Base-by-base conservation (phyloP, 2,113 vertebrate genomes). In the Callithrix jacchus region DNA sequence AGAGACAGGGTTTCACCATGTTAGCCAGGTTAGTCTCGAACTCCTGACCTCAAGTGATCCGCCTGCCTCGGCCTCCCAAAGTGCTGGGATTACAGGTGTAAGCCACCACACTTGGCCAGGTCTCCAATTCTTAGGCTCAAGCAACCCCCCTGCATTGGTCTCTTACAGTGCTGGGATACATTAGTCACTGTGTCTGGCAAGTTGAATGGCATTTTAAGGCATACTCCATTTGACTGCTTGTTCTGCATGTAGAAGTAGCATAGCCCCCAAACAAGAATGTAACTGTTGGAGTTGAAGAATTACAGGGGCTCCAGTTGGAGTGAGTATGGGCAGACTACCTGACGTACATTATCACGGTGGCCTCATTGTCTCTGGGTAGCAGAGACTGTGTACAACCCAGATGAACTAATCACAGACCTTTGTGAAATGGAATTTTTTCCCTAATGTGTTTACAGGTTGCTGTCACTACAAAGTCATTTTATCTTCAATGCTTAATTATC, bases 371-470 rank as follows among this genome's bases (percentile, higher is more conserved):
- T 37, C 0, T n/a, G 4, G 25, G 56, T 42, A 93, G 25, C 82
- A 54, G 83, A 25, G 8, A n/a, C 25, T 0, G 3, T 25, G 0
- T 10, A 10, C 25, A 74, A 54, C 73, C 87, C 21, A 40, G 70
- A 13, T 4, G 58, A 85, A 66, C 61, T 76, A 89, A 81, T 76
- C 91, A 56, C 30, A 95, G 87, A 58, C 56, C 42, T 92, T 54
- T 30, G 40, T 40, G 74, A 95, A 87, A 56, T 81, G 77, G 13
- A 82, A 61, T 45, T 64, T 32, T 93, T 42, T 42, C 42, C 45
- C 35, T 82, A 58, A 92, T 77, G 40, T 92, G 56, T 96, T 97
- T 88, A n/a, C 37, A 71, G 92, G 35, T 89, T 94, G 71, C 52
- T 83, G 58, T 76, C 87, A 92, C 87, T 70, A 61, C 73, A 30